Percentiles rank a stretch among this genome's conserved stretches.
Evolutionary conservation across 2,113 vertebrate genomes (phyloP).

Genomic region (Xenopus tropicalis): DNA sequence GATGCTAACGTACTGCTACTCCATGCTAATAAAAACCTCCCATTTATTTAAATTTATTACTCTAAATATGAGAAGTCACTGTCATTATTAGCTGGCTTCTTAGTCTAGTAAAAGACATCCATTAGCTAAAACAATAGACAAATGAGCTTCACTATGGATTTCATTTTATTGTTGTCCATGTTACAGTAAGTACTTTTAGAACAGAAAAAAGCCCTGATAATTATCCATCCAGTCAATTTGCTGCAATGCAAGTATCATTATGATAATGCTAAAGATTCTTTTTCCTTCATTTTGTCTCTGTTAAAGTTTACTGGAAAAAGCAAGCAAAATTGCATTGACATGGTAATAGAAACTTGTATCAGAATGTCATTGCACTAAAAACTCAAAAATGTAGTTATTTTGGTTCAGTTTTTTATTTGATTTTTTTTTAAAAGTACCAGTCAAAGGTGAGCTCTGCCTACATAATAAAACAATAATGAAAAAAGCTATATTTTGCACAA

Average conservation of each 20-base stretch:
- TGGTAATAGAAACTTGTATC: not conserved
- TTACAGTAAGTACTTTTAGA: slow-evolving; percentile 54
- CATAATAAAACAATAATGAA: too few relatives aligned
- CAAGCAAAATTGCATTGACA: not conserved
- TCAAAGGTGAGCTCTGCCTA: too few relatives aligned
- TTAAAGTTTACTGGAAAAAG: slow-evolving; percentile 10
- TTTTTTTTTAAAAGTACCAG: too few relatives aligned
- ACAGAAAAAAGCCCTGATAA: slow-evolving; percentile 50
- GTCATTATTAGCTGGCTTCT: slow-evolving; percentile 55
- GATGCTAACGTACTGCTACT: slow-evolving; percentile 54
- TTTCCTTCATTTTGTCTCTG: slow-evolving; percentile 28
- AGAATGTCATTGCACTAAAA: not conserved
- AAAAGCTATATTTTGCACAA: too few relatives aligned
- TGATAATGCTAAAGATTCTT: slow-evolving; percentile 29
- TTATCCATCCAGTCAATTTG: slow-evolving; percentile 53
- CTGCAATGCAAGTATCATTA: slow-evolving; percentile 1
- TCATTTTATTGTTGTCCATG: slow-evolving; percentile 57
- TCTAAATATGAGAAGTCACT: slow-evolving; percentile 58
- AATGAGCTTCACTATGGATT: slow-evolving; percentile 54
- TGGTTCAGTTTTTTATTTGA: too few relatives aligned
- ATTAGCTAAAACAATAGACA: slow-evolving; percentile 63
- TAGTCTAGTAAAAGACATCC: slow-evolving; percentile 60
- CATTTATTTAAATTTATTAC: slow-evolving; percentile 59
- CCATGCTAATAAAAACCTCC: slow-evolving; percentile 46
- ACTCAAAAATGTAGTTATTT: too few relatives aligned